Evolutionary conservation across 2,797 vertebrate species (phyloP).

Genomic region (Brachyalestes nurse): DNA sequence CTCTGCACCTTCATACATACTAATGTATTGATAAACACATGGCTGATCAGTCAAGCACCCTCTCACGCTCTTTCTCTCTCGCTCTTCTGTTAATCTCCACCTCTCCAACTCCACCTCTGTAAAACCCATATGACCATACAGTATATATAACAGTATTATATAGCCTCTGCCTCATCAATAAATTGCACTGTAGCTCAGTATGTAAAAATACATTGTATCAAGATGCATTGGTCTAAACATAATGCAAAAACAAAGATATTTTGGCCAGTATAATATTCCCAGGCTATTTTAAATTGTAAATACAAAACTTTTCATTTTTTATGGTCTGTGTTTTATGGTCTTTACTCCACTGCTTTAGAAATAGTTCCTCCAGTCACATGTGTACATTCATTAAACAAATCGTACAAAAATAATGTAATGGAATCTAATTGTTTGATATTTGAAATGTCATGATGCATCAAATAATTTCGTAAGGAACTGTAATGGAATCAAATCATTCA

Average conservation of each 20-base stretch:
- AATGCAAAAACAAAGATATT: not conserved
- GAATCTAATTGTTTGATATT: not conserved
- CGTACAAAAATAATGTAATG: too few species aligned
- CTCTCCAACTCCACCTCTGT: not conserved
- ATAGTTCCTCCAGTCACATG: too few species aligned
- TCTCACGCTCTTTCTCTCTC: conserved; percentile 1
- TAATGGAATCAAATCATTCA: too few species aligned
- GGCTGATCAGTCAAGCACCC: conserved; percentile 21
- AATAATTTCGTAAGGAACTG: too few species aligned
- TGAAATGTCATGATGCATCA: not conserved
- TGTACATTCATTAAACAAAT: too few species aligned
- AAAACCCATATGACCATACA: not conserved
- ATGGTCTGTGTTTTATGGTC: too few species aligned
- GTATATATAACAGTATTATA: not conserved
- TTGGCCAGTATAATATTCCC: not conserved
- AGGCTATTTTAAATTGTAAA: not conserved
- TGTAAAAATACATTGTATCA: not conserved
- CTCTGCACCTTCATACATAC: conserved; percentile 38
- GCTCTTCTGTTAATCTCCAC: not conserved
- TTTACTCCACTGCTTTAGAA: not conserved
- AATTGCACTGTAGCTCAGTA: not conserved
- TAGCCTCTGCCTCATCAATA: not conserved
- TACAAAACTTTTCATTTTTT: not conserved
- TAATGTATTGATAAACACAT: conserved; percentile 51
- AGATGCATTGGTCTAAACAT: not conserved